Evolutionary conservation across 1,140 invertebrate species (phyloP).

Genomic region (Dryas iulia): DNA sequence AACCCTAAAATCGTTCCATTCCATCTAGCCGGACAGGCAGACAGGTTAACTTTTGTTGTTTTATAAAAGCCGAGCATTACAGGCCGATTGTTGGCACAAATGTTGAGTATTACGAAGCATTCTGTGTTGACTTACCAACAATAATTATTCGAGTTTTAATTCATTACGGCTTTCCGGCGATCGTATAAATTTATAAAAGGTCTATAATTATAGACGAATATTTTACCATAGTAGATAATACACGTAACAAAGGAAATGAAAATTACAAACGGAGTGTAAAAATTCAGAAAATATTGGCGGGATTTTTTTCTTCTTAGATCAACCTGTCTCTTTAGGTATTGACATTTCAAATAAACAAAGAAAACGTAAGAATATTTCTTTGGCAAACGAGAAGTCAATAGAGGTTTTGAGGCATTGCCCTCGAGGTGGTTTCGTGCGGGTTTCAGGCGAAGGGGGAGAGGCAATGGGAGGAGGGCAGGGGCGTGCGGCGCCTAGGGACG

Average conservation of each 20-base stretch:
- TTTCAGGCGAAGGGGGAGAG: slow-evolving; percentile 45
- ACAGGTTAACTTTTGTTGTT: slow-evolving; percentile 79
- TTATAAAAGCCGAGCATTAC: slow-evolving; percentile 73
- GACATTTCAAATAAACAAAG: slow-evolving; percentile 61
- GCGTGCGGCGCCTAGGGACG: slow-evolving; percentile 60
- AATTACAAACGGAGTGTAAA: neutral
- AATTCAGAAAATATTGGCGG: neutral
- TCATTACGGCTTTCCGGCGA: slow-evolving; percentile 46
- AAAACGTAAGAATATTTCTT: slow-evolving; percentile 66
- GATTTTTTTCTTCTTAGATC: slow-evolving; percentile 5
- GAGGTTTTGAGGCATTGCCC: slow-evolving; percentile 74
- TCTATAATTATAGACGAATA: neutral
- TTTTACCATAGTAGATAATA: neutral
- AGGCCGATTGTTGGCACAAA: slow-evolving; percentile 75
- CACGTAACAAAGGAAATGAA: neutral
- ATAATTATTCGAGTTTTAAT: slow-evolving; percentile 62
- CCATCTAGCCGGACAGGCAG: slow-evolving; percentile 59
- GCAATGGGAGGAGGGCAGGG: slow-evolving; percentile 6
- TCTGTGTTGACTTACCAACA: slow-evolving; percentile 58
- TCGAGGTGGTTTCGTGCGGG: slow-evolving; percentile 62
- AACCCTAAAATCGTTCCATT: slow-evolving; percentile 76
- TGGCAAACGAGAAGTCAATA: slow-evolving; percentile 71
- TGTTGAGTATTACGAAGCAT: slow-evolving; percentile 73
- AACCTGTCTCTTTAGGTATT: slow-evolving; percentile 18
- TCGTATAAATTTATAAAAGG: neutral